These are phyloP conservation scores for Guaruba guarouba DNA, from an alignment of 2,113 vertebrate species.

Conservation along the genomic window DNA sequence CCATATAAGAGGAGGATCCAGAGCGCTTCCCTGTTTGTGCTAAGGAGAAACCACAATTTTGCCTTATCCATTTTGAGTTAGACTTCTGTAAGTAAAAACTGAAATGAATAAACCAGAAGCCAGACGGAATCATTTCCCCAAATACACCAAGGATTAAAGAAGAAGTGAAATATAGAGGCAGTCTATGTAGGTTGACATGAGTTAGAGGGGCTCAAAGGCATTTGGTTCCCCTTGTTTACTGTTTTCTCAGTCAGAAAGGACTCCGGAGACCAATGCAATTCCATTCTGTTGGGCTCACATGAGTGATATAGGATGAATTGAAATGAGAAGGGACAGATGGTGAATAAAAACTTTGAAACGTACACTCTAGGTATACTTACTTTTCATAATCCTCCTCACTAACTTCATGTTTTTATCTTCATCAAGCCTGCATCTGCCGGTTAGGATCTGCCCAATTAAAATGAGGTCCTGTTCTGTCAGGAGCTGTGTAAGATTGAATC, in stretches of 20 bases:
- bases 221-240: not conserved
- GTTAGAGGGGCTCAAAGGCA: not conserved
- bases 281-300: not conserved
- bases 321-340: not conserved
- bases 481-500: not conserved
- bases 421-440: not conserved
- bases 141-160: not conserved
- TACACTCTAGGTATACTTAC: not conserved
- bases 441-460: not conserved
- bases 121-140: not conserved
- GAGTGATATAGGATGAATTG: not conserved
- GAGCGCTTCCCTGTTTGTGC: not conserved
- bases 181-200: not conserved
- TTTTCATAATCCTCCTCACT: not conserved
- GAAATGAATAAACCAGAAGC: not conserved
- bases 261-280: not conserved
- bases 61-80: not conserved
- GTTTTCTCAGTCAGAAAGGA: not conserved
- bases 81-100: not conserved
- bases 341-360: not conserved
- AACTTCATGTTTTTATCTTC: not conserved
- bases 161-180: not conserved
- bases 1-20: not conserved
- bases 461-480: not conserved
- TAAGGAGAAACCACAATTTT: not conserved